phyloP scores from a whole-genome alignment of 1,140 invertebrate genomes.

The Globodera ellingtonae region DNA sequence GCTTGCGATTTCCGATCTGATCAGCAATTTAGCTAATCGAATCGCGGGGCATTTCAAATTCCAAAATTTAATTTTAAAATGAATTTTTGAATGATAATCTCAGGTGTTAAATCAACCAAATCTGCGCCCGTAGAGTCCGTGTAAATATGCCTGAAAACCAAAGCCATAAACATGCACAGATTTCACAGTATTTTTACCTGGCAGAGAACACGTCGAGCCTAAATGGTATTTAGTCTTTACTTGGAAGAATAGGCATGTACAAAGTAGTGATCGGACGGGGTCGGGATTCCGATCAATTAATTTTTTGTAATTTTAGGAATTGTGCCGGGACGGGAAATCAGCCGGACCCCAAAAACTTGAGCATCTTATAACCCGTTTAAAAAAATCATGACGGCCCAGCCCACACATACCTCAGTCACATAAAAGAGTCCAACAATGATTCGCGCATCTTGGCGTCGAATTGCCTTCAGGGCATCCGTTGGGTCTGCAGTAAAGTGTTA shows the following conservation, averaged over 20 bases:
- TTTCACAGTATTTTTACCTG: constrained; percentile 72
- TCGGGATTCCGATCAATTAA: too few relatives aligned
- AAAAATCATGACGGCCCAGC: too few relatives aligned
- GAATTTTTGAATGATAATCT: not conserved
- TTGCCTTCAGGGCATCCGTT: constrained; percentile 80
- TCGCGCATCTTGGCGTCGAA: constrained; percentile 85
- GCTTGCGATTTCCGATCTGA: too few relatives aligned
- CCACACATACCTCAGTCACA: constrained; percentile 78
- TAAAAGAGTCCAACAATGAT: constrained; percentile 98
- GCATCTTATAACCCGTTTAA: too few relatives aligned
- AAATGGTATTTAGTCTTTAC: not conserved
- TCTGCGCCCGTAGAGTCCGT: constrained; percentile 88
- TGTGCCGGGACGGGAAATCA: too few relatives aligned
- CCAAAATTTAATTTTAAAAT: too few relatives aligned
- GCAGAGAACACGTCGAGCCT: constrained; percentile 87
- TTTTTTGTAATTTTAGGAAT: too few relatives aligned
- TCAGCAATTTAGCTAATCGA: too few relatives aligned
- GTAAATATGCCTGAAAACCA: constrained; percentile 75
- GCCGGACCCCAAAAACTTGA: too few relatives aligned
- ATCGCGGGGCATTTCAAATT: too few relatives aligned
- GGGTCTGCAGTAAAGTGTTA: constrained; percentile 11
- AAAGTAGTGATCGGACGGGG: too few relatives aligned
- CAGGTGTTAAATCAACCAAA: constrained; percentile 71
- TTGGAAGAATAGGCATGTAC: too few relatives aligned
- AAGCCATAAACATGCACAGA: not conserved